Percentiles rank a stretch among this genome's conserved stretches.
Evolutionary conservation across 1,140 invertebrate genomes (phyloP).

Genomic region (Plutomurus gul): DNA sequence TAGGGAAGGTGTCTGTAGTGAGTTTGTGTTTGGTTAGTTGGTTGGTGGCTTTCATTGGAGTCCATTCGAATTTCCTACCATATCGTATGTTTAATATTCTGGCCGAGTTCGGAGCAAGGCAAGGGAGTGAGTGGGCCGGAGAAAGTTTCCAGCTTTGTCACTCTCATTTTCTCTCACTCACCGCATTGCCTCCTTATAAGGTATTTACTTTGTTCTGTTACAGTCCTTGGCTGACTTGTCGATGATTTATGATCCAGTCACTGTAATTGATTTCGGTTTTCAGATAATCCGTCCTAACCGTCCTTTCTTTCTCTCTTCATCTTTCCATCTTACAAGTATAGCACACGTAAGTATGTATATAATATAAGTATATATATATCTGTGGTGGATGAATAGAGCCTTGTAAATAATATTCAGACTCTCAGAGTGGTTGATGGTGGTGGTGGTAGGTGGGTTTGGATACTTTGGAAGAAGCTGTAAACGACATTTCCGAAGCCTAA

Average conservation of each 20-base stretch:
- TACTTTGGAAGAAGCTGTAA: too few species aligned
- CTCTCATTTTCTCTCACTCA: background rate
- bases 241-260: slow-evolving; percentile 53
- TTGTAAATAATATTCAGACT: too few species aligned
- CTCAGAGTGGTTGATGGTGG: too few species aligned
- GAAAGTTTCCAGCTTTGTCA: slow-evolving; percentile 51
- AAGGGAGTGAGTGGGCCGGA: slow-evolving; percentile 15
- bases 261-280: slow-evolving; percentile 53
- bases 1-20: background rate
- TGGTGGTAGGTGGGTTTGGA: too few species aligned
- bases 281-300: slow-evolving; percentile 46
- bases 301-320: background rate
- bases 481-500: too few species aligned
- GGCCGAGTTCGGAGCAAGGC: slow-evolving; percentile 8
- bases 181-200: background rate
- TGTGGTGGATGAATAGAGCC: too few species aligned
- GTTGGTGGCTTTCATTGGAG: too few species aligned
- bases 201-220: background rate
- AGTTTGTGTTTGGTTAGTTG: background rate
- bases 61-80: slow-evolving; percentile 27
- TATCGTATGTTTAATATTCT: slow-evolving; percentile 39
- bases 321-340: background rate
- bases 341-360: too few species aligned
- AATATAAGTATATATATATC: too few species aligned
- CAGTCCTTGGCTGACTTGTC: slow-evolving; percentile 37